Percentiles rank a stretch among this genome's conserved stretches.
These are phyloP conservation scores for Arothron firmamentum DNA, from an alignment of 2,113 vertebrate genomes.

Conservation along the genomic window DNA sequence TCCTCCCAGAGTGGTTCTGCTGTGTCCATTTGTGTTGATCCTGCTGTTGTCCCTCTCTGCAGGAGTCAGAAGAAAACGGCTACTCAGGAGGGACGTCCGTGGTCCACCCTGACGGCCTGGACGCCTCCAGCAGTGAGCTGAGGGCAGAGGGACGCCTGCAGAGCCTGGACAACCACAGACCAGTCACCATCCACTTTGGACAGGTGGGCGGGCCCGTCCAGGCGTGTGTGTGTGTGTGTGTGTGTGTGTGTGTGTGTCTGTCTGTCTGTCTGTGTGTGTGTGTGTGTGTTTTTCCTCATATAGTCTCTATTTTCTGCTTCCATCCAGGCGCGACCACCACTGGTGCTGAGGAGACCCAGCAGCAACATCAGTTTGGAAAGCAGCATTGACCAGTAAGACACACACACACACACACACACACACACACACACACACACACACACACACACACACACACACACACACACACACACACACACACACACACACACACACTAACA, in stretches of 20 bases:
- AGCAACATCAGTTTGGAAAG: conserved; percentile 80
- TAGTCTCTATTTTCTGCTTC: background rate
- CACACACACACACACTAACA: no score
- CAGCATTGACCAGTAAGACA: conserved; percentile 73
- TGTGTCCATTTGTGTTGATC: conserved; percentile 24
- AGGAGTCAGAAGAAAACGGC: conserved; percentile 93
- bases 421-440: background rate
- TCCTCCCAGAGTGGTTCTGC: conserved; percentile 28
- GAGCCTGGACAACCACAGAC: conserved; percentile 79
- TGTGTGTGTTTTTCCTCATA: background rate
- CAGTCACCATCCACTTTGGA: conserved; percentile 91
- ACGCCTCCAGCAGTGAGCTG: conserved; percentile 54
- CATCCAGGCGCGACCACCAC: conserved; percentile 82
- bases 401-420: background rate
- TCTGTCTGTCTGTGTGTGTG: background rate
- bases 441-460: background rate
- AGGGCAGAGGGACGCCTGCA: conserved; percentile 74
- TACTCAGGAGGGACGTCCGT: conserved; percentile 71
- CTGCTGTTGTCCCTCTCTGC: conserved; percentile 37
- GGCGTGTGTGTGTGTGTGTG: no score
- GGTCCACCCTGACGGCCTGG: conserved; percentile 59
- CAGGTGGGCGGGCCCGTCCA: conserved; percentile 76
- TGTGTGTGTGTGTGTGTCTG: no score
- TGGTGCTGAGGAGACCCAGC: conserved; percentile 84
- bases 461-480: background rate